Conservation (phyloP, 2,797 vertebrate genomes). For the Bryconaethiops microstoma region DNA sequence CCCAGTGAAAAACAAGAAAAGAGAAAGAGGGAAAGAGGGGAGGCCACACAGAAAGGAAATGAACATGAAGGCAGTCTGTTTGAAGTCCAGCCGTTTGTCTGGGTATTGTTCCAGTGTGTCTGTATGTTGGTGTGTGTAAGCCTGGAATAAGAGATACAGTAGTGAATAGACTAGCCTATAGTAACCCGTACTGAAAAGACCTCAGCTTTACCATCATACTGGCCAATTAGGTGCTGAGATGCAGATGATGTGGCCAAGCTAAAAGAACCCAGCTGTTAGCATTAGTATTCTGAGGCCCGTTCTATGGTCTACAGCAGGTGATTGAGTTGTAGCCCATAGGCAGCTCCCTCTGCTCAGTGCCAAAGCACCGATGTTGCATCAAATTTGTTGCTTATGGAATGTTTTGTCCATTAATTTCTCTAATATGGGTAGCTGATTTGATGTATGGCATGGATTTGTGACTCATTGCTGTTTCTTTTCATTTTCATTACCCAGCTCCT, state of each 20-base stretch:
- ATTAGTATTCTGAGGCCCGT: constrained; percentile 35
- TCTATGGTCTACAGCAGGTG: constrained; percentile 22
- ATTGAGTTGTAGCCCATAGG: constrained; percentile 21
- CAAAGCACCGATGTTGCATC: not conserved
- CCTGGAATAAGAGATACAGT: constrained; percentile 41
- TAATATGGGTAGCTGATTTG: not conserved
- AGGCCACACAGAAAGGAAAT: constrained; percentile 52
- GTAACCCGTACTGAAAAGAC: constrained; percentile 39
- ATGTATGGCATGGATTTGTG: not conserved
- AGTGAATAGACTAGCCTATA: constrained; percentile 43
- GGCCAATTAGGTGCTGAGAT: constrained; percentile 47
- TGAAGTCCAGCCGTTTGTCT: constrained; percentile 49
- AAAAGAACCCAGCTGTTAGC: constrained; percentile 47
- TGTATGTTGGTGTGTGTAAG: constrained; percentile 15
- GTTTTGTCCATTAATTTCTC: not conserved
- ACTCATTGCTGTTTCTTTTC: not conserved
- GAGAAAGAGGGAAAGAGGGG: constrained; percentile 24
- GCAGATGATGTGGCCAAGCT: constrained; percentile 41
- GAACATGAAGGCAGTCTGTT: constrained; percentile 43
- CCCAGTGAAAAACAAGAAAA: constrained; percentile 21
- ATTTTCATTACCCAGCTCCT: not conserved
- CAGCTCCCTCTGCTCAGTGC: not conserved
- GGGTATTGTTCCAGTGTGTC: constrained; percentile 17
- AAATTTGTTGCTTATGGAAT: not conserved
- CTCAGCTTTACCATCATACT: constrained; percentile 19